Percentiles rank a stretch among this genome's conserved stretches.
Evolutionary conservation across 2,888 invertebrate genomes (phyloP).

Genomic region (Antheraea assamensis): DNA sequence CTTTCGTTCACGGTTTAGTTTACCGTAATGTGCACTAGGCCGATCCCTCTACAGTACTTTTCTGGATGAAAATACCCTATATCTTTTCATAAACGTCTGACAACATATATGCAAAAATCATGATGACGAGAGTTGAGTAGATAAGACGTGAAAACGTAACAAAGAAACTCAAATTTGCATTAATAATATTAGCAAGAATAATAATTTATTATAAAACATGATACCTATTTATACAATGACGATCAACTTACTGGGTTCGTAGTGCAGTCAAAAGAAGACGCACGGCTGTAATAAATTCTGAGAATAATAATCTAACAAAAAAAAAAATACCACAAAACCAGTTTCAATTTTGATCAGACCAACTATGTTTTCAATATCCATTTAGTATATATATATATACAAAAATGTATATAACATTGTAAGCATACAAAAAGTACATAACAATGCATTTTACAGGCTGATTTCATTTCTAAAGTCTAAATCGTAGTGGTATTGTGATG

Average conservation of each 20-base stretch:
- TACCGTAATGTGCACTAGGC: too few species aligned
- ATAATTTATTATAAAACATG: too few species aligned
- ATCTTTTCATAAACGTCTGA: too few species aligned
- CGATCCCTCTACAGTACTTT: too few species aligned
- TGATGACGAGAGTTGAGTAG: too few species aligned
- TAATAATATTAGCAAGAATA: too few species aligned
- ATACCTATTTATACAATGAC: too few species aligned
- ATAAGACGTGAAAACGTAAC: too few species aligned
- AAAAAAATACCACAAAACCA: background rate
- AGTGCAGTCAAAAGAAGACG: background rate
- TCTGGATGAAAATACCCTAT: too few species aligned
- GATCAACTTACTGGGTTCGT: background rate
- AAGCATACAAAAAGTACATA: background rate
- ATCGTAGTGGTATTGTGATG: conserved; percentile 16
- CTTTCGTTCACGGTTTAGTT: too few species aligned
- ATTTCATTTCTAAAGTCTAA: conserved; percentile 6
- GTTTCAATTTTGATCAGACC: background rate
- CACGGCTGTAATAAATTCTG: background rate
- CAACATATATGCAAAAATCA: too few species aligned
- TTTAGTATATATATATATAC: background rate
- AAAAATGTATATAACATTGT: background rate
- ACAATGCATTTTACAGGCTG: background rate
- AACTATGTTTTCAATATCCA: background rate
- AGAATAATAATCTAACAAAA: background rate
- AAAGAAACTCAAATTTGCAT: too few species aligned